These are phyloP conservation scores for Diarsia dahlii DNA, from an alignment of 2,888 invertebrate species.

Conservation along the genomic window DNA sequence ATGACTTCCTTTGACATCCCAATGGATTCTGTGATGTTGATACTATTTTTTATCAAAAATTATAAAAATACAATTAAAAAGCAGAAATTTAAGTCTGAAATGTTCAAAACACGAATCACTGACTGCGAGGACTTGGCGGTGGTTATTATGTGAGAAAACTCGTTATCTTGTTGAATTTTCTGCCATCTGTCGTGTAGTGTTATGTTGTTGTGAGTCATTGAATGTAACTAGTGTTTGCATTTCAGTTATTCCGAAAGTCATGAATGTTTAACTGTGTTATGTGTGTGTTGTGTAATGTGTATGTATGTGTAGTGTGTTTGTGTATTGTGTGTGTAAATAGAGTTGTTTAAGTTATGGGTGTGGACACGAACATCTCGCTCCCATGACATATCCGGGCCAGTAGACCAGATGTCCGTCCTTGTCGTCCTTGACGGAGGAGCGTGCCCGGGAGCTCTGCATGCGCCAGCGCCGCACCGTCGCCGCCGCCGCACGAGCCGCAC, in stretches of 20 bases:
- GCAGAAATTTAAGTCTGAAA: conserved; percentile 66
- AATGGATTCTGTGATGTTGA: conserved; percentile 58
- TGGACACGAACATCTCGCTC: conserved; percentile 99
- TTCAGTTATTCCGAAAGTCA: conserved; percentile 49
- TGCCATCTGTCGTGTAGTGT: conserved; percentile 60
- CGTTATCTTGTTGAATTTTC: conserved; percentile 59
- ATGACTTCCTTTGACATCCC: conserved; percentile 74
- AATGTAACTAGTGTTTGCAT: conserved; percentile 54
- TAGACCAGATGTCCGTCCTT: conserved; percentile 99
- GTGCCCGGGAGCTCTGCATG: conserved; percentile 95
- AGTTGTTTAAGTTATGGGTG: conserved; percentile 87
- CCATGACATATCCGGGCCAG: conserved; percentile 99
- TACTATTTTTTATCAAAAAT: conserved; percentile 64
- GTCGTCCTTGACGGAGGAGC: conserved; percentile 99
- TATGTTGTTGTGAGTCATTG: conserved; percentile 58
- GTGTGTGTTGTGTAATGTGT: conserved; percentile 56
- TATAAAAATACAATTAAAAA: conserved; percentile 64
- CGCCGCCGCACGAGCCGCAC: conserved; percentile 64
- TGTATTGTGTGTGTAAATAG: conserved; percentile 64
- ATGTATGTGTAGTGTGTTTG: conserved; percentile 49
- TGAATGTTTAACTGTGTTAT: conserved; percentile 47
- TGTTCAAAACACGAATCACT: conserved; percentile 72
- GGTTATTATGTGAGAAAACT: conserved; percentile 57
- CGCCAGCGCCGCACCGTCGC: conserved; percentile 70
- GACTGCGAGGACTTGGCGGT: conserved; percentile 66